Evolutionary conservation across 30 jellyfish, hydroid and myxozoan species (phyloP).

Genomic region (Aurelia aurita complex sp. Pacific): DNA sequence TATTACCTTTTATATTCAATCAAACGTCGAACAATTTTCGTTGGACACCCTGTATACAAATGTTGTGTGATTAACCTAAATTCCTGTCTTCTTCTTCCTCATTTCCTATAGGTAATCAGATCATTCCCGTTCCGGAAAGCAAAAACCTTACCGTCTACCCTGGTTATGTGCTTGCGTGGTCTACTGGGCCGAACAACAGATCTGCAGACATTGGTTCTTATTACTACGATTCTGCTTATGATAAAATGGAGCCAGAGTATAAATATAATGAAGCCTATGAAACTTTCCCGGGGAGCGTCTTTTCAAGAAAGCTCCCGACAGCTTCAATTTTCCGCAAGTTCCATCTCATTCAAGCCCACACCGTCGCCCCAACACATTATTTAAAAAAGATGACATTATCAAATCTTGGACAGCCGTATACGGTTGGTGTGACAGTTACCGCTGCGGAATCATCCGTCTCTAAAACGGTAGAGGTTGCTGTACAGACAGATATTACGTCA

Average conservation of each 20-base stretch:
- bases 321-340: conserved; percentile 17
- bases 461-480: conserved; percentile 13
- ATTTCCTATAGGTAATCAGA: conserved; percentile 26
- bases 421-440: conserved; percentile 32
- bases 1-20: no score
- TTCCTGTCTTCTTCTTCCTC: background rate
- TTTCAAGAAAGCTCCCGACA: conserved; percentile 23
- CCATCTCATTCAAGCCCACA: conserved; percentile 59
- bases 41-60: no score
- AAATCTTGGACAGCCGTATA: conserved; percentile 35
- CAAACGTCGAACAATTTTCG: no score
- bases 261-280: conserved; percentile 27
- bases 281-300: conserved; percentile 17
- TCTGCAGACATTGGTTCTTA: conserved; percentile 51
- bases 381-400: conserved; percentile 40
- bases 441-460: conserved; percentile 53
- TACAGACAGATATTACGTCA: conserved; percentile 28
- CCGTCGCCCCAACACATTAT: conserved; percentile 50
- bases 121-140: conserved; percentile 48
- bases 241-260: conserved; percentile 44
- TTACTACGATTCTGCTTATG: conserved; percentile 10
- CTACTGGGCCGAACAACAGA: conserved; percentile 15
- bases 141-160: conserved; percentile 40
- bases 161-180: conserved; percentile 62
- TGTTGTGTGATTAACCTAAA: no score